Percentiles rank a stretch among this genome's conserved stretches.
Evolutionary conservation across 2,113 vertebrate genomes (phyloP).

Genomic region (Etheostoma cragini): DNA sequence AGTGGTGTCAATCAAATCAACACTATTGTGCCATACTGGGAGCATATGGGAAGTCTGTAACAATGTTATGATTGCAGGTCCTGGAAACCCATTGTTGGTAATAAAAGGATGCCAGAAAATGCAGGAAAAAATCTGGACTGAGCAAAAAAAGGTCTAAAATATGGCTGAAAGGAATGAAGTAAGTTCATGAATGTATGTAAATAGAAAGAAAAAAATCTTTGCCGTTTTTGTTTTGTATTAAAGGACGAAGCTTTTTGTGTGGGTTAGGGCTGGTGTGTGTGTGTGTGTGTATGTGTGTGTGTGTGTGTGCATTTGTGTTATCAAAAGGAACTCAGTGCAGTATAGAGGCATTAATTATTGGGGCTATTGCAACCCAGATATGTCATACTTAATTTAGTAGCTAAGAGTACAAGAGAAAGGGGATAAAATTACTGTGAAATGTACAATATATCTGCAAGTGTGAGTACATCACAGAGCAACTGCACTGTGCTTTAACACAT

Average conservation of each 20-base stretch:
- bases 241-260: conserved; percentile 36
- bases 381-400: conserved; percentile 81
- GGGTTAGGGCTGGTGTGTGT: conserved; percentile 6
- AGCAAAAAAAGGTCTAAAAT: conserved; percentile 33
- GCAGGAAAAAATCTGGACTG: conserved; percentile 39
- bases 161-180: conserved; percentile 34
- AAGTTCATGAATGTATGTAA: conserved; percentile 29
- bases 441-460: conserved; percentile 52
- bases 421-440: conserved; percentile 60
- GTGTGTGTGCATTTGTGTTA: conserved; percentile 44
- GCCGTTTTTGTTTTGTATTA: not conserved
- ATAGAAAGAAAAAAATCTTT: conserved; percentile 40
- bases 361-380: conserved; percentile 79
- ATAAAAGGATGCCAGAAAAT: conserved; percentile 50
- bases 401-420: conserved; percentile 65
- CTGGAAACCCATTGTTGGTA: conserved; percentile 66
- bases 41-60: conserved; percentile 35
- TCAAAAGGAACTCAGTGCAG: conserved; percentile 59
- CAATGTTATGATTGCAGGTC: conserved; percentile 53
- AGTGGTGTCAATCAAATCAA: conserved; percentile 79
- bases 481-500: conserved; percentile 21
- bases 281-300: conserved; percentile 29
- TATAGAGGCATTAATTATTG: conserved; percentile 67
- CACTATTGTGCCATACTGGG: conserved; percentile 48
- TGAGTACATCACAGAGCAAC: conserved; percentile 34